phyloP scores from a whole-genome alignment of 1,140 invertebrate species.

The Apis laboriosa region DNA sequence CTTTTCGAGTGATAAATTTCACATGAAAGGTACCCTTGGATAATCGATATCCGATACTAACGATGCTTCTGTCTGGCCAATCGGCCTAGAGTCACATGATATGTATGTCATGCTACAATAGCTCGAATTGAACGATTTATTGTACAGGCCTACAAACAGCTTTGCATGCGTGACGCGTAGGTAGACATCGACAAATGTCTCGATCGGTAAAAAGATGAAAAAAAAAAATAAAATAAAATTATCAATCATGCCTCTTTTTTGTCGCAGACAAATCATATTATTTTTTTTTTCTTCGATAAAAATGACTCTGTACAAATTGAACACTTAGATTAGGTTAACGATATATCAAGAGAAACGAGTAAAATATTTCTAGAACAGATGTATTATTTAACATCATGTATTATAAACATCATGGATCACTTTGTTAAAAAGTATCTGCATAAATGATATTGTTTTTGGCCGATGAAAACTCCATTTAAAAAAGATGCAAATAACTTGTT shows the following conservation, averaged over 20 bases:
- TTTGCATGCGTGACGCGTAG: neutral
- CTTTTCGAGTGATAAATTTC: slow-evolving; percentile 45
- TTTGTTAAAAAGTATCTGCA: too few relatives aligned
- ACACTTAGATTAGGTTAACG: too few relatives aligned
- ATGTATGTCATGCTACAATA: slow-evolving; percentile 35
- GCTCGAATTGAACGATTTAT: slow-evolving; percentile 25
- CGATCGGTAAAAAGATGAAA: neutral
- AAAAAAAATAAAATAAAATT: neutral
- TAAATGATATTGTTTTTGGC: neutral
- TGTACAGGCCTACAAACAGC: slow-evolving; percentile 5
- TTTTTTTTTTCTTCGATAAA: too few relatives aligned
- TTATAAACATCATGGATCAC: too few relatives aligned
- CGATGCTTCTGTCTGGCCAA: slow-evolving; percentile 19
- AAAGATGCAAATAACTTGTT: slow-evolving; percentile 16
- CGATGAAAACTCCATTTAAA: neutral
- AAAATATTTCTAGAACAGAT: too few relatives aligned
- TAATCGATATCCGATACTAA: slow-evolving; percentile 50
- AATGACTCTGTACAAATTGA: too few relatives aligned
- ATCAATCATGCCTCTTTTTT: neutral
- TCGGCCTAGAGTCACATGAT: slow-evolving; percentile 12
- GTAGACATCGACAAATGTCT: slow-evolving; percentile 9
- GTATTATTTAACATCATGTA: neutral
- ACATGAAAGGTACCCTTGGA: neutral
- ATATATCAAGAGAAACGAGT: too few relatives aligned
- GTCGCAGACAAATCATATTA: too few relatives aligned